Base-by-base conservation (phyloP, 2,113 vertebrate genomes). In the Elephantulus edwardii region DNA sequence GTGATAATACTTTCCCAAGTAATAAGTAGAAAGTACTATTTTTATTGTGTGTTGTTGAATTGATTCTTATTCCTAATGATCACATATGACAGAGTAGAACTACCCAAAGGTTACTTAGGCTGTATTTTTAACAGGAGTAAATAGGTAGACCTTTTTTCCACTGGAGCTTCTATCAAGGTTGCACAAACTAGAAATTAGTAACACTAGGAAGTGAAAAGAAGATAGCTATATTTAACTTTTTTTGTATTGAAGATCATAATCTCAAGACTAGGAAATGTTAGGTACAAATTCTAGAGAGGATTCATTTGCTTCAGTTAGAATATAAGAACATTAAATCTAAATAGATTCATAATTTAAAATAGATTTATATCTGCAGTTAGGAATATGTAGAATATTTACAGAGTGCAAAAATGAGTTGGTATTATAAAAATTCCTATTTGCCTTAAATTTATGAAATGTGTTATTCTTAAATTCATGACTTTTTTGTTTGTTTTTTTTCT, bases 391-490 rank as follows among this genome's bases (percentile, higher is more conserved):
- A 66, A 2, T 58, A 24, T 5, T 54, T 60, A 44, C 35, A 42
- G 42, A 44, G 19, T 74, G 10, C n/a, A 48, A 5, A 64, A 62
- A 64, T 60, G 14, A 58, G 30, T 77, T 82, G 72, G 24, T 44
- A 12, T 33, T n/a, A 50, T 16, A 72, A 48, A 90, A 90, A 88
- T 71, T 28, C 26, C 44, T 82, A 10, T n/a, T 35, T 14, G 82
- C 7, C 46, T 74, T 71, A 40, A 24, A 77, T 58, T 86, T 70
- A 44, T n/a, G 56, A 83, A 35, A 52, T 46, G 64, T 11, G 8
- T 91, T 35, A 70, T 6, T 86, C 16, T 83, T 76, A 79, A 88
- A 90, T n/a, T n/a, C n/a, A n/a, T n/a, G n/a, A n/a, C n/a, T n/a
- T n/a, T n/a, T n/a, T n/a, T n/a, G n/a, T n/a, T n/a, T n/a, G n/a